Conservation (phyloP, 2,797 vertebrate genomes). For the Austrolebias charrua region DNA sequence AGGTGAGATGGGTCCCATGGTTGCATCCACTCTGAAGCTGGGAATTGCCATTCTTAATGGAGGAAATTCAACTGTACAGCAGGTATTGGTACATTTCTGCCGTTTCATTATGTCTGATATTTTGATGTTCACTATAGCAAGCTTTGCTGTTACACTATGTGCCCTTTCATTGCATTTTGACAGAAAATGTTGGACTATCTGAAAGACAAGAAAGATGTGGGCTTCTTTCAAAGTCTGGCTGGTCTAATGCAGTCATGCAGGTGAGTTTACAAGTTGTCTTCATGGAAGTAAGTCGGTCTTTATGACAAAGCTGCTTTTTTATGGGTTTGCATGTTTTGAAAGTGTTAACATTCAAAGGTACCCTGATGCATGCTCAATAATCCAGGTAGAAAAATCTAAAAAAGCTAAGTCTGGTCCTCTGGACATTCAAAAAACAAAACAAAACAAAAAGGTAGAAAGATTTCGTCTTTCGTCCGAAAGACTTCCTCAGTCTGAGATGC, state of each 20-base stretch:
- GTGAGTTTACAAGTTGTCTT: constrained; percentile 62
- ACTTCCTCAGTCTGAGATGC: no score
- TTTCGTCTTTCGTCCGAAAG: no score
- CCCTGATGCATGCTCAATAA: no score
- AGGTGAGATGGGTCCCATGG: constrained; percentile 97
- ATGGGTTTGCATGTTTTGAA: not conserved
- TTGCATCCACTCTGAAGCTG: constrained; percentile 93
- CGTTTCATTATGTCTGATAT: not conserved
- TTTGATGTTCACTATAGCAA: not conserved
- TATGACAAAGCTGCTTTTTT: not conserved
- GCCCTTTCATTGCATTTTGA: constrained; percentile 42
- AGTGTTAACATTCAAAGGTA: not conserved
- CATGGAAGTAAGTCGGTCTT: not conserved
- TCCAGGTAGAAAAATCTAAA: no score
- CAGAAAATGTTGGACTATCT: constrained; percentile 98
- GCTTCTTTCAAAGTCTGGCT: constrained; percentile 94
- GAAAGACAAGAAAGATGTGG: constrained; percentile 96
- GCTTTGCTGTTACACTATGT: not conserved
- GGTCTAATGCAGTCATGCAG: constrained; percentile 97
- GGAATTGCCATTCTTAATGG: constrained; percentile 95
- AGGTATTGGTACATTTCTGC: constrained; percentile 75
- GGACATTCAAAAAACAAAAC: no score
- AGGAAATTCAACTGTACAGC: constrained; percentile 94
- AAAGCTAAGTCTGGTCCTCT: no score
- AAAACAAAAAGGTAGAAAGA: no score